Conservation (phyloP, 1,140 invertebrate genomes). For the Cyclargus thomasi region DNA sequence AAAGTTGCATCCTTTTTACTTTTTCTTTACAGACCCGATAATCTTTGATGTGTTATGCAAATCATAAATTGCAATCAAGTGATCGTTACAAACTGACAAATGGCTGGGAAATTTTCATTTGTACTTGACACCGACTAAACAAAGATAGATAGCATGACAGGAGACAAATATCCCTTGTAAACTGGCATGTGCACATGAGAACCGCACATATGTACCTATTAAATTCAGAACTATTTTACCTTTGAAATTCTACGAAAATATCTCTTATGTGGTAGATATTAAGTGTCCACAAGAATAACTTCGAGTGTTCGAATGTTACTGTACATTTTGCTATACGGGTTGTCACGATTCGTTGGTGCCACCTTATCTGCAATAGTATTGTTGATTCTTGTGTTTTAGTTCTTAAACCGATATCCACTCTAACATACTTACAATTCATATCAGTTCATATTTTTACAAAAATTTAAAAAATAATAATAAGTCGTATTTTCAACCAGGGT, state of each 20-base stretch:
- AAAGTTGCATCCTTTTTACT: not conserved
- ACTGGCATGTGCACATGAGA: conserved; percentile 18
- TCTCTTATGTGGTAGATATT: no score
- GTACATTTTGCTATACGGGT: not conserved
- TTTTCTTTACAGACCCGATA: no score
- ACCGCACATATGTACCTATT: conserved; percentile 11
- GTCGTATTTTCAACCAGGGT: no score
- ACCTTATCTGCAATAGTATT: not conserved
- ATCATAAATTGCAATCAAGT: conserved; percentile 1
- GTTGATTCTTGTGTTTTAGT: not conserved
- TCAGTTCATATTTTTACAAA: no score
- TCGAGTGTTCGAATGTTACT: not conserved
- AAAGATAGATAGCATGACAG: conserved; percentile 22
- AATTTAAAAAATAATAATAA: no score
- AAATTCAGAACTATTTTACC: no score
- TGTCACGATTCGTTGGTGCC: conserved; percentile 7
- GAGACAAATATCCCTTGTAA: conserved; percentile 22
- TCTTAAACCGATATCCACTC: no score
- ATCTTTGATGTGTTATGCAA: not conserved
- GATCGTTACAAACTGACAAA: conserved; percentile 11
- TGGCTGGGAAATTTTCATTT: conserved; percentile 12
- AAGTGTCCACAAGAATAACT: not conserved
- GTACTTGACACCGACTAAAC: conserved; percentile 17
- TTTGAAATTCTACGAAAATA: no score
- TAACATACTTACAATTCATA: no score